Conservation (phyloP, 2,797 vertebrate species). For the Falco novaeseelandiae region DNA sequence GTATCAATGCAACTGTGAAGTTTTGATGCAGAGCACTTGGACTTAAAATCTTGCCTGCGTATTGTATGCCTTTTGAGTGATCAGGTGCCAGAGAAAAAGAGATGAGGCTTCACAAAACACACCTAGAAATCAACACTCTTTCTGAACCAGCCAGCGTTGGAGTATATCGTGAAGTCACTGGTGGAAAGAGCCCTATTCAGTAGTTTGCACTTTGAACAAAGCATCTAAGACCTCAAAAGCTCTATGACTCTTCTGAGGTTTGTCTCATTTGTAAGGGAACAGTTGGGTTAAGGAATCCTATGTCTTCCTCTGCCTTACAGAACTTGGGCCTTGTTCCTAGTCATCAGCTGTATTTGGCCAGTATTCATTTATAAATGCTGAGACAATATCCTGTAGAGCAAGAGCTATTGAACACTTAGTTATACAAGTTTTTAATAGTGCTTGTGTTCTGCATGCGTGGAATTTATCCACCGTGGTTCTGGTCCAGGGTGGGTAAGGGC, state of each 20-base stretch:
- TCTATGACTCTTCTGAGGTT: not conserved
- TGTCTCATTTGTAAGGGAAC: not conserved
- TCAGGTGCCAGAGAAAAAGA: not conserved
- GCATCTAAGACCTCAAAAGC: not conserved
- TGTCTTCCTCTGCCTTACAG: not conserved
- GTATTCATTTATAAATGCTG: not conserved
- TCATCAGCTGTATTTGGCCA: not conserved
- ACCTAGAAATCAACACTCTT: not conserved
- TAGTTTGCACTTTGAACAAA: not conserved
- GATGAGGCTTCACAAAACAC: not conserved
- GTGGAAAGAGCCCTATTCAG: not conserved
- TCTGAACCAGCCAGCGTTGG: not conserved
- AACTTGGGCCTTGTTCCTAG: not conserved
- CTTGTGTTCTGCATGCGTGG: not conserved
- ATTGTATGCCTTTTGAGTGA: not conserved
- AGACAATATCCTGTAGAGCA: not conserved
- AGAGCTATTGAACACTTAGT: not conserved
- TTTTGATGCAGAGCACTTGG: not conserved
- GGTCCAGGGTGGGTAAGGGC: not conserved
- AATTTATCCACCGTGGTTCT: not conserved
- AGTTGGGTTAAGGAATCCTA: not conserved
- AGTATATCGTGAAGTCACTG: not conserved
- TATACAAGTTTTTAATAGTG: not conserved
- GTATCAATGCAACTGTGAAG: not conserved
- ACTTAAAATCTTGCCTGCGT: not conserved